Conservation (phyloP, 2,797 vertebrate species). For the Forpus xanthops region DNA sequence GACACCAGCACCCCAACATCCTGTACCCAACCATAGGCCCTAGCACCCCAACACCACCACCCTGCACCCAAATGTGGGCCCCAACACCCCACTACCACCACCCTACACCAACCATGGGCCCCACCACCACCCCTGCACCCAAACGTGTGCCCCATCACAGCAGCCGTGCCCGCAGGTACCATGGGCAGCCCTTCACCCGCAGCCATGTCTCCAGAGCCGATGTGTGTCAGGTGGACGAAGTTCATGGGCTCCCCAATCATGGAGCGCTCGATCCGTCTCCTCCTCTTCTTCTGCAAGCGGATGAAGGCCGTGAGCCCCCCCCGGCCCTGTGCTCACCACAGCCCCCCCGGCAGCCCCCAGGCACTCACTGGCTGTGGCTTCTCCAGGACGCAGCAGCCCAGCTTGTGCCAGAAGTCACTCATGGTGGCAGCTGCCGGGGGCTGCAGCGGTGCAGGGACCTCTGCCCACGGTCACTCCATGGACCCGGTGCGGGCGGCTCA, state of each 20-base stretch:
- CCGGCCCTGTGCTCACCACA: no score
- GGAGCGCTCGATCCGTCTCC: conserved; percentile 86
- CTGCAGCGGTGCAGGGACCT: background rate
- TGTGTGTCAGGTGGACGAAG: conserved; percentile 91
- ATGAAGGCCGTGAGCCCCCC: background rate
- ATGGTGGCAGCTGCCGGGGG: conserved; percentile 68
- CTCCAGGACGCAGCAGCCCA: conserved; percentile 92
- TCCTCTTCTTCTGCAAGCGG: conserved; percentile 81
- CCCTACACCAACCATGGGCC: no score
- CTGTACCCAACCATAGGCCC: no score
- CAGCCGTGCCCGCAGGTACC: conserved; percentile 59
- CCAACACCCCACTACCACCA: no score
- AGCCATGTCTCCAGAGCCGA: conserved; percentile 89
- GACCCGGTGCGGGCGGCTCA: fast-evolving
- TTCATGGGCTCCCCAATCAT: conserved; percentile 95
- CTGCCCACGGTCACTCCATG: conserved; percentile 19
- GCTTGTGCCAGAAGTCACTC: conserved; percentile 96
- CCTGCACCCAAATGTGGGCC: no score
- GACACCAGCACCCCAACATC: no score
- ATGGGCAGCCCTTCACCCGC: conserved; percentile 80
- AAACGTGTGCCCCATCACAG: background rate
- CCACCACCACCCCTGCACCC: fast-evolving
- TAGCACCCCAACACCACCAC: no score
- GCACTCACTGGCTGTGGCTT: conserved; percentile 89
- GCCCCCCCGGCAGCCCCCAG: fast-evolving